Conservation (phyloP, 2,113 vertebrate species). For the Scytalopus superciliaris region DNA sequence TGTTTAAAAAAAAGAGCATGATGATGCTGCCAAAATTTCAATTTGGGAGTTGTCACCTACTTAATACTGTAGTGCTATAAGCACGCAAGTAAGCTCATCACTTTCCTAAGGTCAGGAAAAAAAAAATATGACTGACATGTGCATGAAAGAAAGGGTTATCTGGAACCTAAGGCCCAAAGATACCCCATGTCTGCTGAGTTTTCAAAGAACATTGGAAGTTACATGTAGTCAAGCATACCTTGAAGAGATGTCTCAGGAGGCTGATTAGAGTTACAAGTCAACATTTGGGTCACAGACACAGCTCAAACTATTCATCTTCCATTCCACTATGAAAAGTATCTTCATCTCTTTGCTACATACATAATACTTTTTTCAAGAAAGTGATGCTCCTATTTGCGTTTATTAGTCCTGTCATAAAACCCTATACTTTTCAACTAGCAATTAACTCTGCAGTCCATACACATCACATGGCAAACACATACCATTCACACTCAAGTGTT, state of each 20-base stretch:
- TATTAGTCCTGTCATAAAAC: neutral
- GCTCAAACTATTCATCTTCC: neutral
- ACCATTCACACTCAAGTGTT: neutral
- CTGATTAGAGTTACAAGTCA: neutral
- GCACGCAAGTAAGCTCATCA: neutral
- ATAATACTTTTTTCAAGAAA: neutral
- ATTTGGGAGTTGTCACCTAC: neutral
- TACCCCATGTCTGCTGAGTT: neutral
- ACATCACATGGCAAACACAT: neutral
- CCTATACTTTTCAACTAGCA: rapidly evolving
- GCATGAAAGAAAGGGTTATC: neutral
- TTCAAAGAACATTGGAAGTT: neutral
- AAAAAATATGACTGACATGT: rapidly evolving
- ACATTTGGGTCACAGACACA: neutral
- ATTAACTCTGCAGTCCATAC: neutral
- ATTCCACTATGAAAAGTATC: rapidly evolving
- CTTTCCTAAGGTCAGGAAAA: neutral
- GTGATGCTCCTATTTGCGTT: neutral
- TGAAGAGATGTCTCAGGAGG: neutral
- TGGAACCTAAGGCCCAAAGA: neutral
- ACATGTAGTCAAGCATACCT: neutral
- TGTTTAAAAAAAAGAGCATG: neutral
- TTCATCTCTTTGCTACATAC: neutral
- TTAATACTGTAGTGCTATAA: neutral
- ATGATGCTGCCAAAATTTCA: neutral